Conservation (phyloP, 2,797 vertebrate genomes). For the Oreonectes daqikongensis region DNA sequence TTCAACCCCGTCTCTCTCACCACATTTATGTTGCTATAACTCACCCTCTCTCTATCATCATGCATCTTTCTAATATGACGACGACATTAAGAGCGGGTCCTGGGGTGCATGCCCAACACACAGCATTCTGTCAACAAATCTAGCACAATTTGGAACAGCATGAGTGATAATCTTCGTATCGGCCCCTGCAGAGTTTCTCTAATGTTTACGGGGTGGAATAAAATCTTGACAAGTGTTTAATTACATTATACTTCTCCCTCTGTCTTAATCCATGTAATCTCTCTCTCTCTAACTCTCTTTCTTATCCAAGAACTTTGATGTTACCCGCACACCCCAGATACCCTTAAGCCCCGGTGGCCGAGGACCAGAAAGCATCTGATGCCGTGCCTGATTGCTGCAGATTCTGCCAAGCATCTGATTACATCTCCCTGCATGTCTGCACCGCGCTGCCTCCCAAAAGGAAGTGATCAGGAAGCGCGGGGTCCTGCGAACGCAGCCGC, state of each 20-base stretch:
- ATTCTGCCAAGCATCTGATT: slow-evolving; percentile 45
- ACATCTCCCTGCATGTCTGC: slow-evolving; percentile 30
- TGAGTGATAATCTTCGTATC: slow-evolving; percentile 27
- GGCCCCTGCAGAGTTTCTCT: slow-evolving; percentile 28
- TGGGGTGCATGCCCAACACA: slow-evolving; percentile 25
- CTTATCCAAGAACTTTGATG: slow-evolving; percentile 51
- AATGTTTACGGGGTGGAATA: slow-evolving; percentile 39
- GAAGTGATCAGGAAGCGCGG: slow-evolving; percentile 32
- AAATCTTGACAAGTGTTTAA: slow-evolving; percentile 42
- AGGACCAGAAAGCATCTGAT: slow-evolving; percentile 44
- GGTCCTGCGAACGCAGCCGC: slow-evolving; percentile 19
- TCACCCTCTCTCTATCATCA: neutral
- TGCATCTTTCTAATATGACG: slow-evolving; percentile 24
- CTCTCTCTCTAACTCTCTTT: slow-evolving; percentile 27
- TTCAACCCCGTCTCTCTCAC: neutral
- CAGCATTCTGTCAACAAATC: slow-evolving; percentile 28
- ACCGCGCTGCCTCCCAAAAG: slow-evolving; percentile 26
- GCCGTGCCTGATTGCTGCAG: slow-evolving; percentile 42
- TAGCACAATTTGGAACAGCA: slow-evolving; percentile 12
- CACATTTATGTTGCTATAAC: slow-evolving; percentile 11
- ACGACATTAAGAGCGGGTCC: slow-evolving; percentile 10
- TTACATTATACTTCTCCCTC: slow-evolving; percentile 44
- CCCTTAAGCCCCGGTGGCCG: slow-evolving; percentile 43
- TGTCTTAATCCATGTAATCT: slow-evolving; percentile 44
- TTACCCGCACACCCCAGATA: slow-evolving; percentile 41